A percentile compares a stretch with the other conserved stretches of the same genome.
Conservation (phyloP, 2,888 invertebrate species). For the Yponomeuta sedellus region DNA sequence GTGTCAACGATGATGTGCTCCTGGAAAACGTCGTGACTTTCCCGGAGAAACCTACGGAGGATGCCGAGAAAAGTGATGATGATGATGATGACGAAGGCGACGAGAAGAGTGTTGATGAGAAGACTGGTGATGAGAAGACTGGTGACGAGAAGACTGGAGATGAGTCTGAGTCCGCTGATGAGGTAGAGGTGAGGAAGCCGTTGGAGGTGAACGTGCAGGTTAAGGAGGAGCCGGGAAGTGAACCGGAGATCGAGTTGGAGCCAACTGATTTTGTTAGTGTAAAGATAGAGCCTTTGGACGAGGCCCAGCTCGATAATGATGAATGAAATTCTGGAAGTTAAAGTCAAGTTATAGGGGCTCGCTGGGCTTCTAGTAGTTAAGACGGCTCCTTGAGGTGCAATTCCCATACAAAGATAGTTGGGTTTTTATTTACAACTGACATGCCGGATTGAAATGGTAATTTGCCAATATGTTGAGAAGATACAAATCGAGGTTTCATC, state of each 20-base stretch:
- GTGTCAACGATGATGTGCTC: conserved; percentile 16
- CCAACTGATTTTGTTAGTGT: conserved; percentile 67
- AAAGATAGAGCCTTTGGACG: conserved; percentile 59
- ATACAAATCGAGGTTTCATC: no score
- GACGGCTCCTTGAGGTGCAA: no score
- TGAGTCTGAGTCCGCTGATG: conserved; percentile 26
- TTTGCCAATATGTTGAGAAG: no score
- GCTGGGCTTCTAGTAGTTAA: no score
- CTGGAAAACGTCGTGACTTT: not conserved
- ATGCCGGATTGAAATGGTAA: no score
- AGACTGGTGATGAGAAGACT: conserved; percentile 27
- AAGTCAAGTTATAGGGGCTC: conserved; percentile 11
- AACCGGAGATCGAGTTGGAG: conserved; percentile 41
- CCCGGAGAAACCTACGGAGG: conserved; percentile 16
- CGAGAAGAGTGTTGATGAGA: conserved; percentile 27
- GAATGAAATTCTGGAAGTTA: not conserved
- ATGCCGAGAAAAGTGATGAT: conserved; percentile 22
- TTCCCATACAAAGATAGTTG: no score
- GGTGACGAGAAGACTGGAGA: conserved; percentile 26
- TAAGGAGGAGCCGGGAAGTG: conserved; percentile 22
- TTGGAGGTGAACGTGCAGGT: conserved; percentile 13
- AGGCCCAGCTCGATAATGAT: conserved; percentile 23
- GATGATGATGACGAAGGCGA: no score
- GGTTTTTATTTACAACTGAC: no score
- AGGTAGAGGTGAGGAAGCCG: not conserved